phyloP scores from a whole-genome alignment of 1,140 invertebrate species.

The Euwallacea fornicatus region DNA sequence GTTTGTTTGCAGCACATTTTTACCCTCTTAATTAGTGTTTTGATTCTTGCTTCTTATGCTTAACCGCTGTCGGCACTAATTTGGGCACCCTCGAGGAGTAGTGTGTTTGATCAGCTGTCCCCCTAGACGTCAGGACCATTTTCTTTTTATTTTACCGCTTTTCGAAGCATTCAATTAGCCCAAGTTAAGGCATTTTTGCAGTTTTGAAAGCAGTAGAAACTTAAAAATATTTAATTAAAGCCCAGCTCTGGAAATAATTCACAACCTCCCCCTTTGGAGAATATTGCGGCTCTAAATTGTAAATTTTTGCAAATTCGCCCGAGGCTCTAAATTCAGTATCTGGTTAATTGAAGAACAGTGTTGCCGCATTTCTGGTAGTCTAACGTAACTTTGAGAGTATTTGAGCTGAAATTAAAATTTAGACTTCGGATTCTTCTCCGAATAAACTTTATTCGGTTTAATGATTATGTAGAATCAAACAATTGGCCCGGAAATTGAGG shows the following conservation, averaged over 20 bases:
- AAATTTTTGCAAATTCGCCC: slow-evolving; percentile 37
- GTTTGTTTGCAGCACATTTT: not conserved
- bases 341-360: slow-evolving; percentile 32
- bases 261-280: slow-evolving; percentile 6
- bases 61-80: not conserved
- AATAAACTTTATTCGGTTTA: too few species aligned
- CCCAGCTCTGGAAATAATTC: slow-evolving; percentile 16
- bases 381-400: slow-evolving; percentile 23
- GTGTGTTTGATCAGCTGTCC: not conserved
- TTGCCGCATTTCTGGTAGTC: slow-evolving; percentile 21
- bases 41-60: not conserved
- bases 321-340: slow-evolving; percentile 28
- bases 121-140: not conserved
- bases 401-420: not conserved
- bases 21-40: not conserved
- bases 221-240: slow-evolving; percentile 16
- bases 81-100: not conserved
- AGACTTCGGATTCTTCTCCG: too few species aligned
- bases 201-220: not conserved
- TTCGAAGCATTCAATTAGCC: not conserved
- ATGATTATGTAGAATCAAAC: too few species aligned
- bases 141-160: not conserved
- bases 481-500: too few species aligned
- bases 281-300: slow-evolving; percentile 29
- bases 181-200: not conserved